These are phyloP conservation scores for Spisula subtruncata DNA, from an alignment of 2,888 invertebrate species.

Conservation along the genomic window DNA sequence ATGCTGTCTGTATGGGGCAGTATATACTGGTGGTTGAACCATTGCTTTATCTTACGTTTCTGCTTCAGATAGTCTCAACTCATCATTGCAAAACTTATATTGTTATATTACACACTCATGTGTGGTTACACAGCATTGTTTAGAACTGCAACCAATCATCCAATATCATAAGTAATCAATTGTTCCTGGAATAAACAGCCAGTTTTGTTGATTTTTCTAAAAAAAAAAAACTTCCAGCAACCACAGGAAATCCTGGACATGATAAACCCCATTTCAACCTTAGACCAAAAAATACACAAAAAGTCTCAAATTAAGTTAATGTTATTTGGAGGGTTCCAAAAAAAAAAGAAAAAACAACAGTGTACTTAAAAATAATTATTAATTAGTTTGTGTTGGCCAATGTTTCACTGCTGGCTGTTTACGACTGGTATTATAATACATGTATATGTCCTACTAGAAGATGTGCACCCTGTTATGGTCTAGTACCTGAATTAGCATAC, in stretches of 20 bases:
- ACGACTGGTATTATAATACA: not conserved
- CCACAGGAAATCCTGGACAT: no score
- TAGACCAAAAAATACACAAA: no score
- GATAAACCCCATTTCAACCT: no score
- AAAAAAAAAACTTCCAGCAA: no score
- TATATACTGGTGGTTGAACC: not conserved
- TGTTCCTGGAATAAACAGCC: constrained; percentile 8
- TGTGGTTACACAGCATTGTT: not conserved
- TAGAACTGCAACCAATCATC: not conserved
- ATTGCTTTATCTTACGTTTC: not conserved
- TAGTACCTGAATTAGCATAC: constrained; percentile 36
- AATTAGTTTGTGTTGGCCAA: no score
- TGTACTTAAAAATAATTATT: no score
- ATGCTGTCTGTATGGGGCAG: not conserved
- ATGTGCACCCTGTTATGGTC: constrained; percentile 40
- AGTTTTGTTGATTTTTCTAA: not conserved
- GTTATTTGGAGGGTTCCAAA: no score
- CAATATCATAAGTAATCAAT: not conserved
- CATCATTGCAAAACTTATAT: not conserved
- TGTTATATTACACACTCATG: not conserved
- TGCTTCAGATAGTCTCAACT: not conserved
- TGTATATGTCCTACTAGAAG: constrained; percentile 26
- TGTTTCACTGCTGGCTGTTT: not conserved
- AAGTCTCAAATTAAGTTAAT: no score
- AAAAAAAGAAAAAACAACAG: no score